Evolutionary conservation across 2,888 invertebrate genomes (phyloP).

Genomic region (Ernsta delagoae): DNA sequence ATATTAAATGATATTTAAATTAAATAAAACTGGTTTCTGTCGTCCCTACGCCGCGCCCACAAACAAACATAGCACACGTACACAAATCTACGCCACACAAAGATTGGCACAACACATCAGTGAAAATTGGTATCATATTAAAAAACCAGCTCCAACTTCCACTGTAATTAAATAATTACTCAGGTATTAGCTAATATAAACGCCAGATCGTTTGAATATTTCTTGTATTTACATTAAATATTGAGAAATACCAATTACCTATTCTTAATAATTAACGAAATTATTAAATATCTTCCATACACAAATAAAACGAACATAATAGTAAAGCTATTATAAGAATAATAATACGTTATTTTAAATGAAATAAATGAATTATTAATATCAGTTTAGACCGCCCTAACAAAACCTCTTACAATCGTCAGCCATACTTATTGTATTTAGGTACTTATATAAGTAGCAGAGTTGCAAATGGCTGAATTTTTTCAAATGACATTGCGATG

Average conservation of each 20-base stretch:
- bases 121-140: conserved; percentile 37
- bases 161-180: conserved; percentile 42
- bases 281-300: not conserved
- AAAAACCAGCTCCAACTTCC: conserved; percentile 36
- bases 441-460: no score
- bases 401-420: not conserved
- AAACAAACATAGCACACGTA: conserved; percentile 49
- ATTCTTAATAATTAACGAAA: not conserved
- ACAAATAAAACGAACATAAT: not conserved
- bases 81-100: conserved; percentile 70
- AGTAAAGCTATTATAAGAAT: no score
- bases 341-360: no score
- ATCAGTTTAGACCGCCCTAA: not conserved
- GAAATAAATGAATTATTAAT: no score
- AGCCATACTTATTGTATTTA: not conserved
- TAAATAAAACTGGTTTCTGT: conserved; percentile 36
- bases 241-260: not conserved
- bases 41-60: conserved; percentile 44
- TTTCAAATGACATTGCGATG: conserved; percentile 1
- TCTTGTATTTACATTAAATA: conserved; percentile 16
- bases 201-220: conserved; percentile 11
- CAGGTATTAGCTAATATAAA: conserved; percentile 30
- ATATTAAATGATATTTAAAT: no score
- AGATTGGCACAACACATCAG: conserved; percentile 56
- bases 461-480: not conserved